phyloP scores from a whole-genome alignment of 1,140 invertebrate genomes.

The Pachypeltis micranthus region DNA sequence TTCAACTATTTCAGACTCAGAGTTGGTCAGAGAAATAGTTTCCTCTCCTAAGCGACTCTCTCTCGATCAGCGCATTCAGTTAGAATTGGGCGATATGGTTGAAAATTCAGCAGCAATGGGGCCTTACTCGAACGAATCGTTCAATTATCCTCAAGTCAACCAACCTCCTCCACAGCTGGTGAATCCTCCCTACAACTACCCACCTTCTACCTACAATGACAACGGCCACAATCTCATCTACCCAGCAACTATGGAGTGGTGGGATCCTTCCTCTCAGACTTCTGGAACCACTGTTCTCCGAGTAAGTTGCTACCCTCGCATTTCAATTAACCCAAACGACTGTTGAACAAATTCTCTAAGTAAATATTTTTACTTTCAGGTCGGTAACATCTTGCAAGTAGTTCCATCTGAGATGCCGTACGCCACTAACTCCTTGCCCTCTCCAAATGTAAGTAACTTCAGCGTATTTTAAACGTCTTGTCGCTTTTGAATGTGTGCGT shows the following conservation, averaged over 20 bases:
- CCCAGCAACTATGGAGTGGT: conserved; percentile 16
- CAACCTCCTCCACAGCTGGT: not conserved
- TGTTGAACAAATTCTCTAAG: no score
- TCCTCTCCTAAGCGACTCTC: conserved; percentile 33
- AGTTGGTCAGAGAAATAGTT: conserved; percentile 25
- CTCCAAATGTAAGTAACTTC: not conserved
- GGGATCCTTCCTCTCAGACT: not conserved
- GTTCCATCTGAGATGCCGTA: conserved; percentile 28
- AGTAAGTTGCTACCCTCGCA: no score
- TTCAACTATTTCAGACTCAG: conserved; percentile 36
- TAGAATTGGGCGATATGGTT: conserved; percentile 32
- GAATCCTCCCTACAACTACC: not conserved
- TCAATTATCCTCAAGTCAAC: not conserved
- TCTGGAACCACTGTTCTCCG: not conserved
- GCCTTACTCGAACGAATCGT: not conserved
- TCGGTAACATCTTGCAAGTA: conserved; percentile 36
- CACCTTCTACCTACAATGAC: not conserved
- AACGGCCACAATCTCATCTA: conserved; percentile 11
- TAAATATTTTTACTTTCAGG: conserved; percentile 25
- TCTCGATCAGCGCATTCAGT: conserved; percentile 35
- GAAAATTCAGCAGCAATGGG: not conserved
- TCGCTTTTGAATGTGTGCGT: no score
- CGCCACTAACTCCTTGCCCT: not conserved
- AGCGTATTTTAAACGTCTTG: no score
- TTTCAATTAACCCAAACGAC: no score